Evolutionary conservation across 2,797 vertebrate genomes (phyloP).

Genomic region (Adelosebastes latens): DNA sequence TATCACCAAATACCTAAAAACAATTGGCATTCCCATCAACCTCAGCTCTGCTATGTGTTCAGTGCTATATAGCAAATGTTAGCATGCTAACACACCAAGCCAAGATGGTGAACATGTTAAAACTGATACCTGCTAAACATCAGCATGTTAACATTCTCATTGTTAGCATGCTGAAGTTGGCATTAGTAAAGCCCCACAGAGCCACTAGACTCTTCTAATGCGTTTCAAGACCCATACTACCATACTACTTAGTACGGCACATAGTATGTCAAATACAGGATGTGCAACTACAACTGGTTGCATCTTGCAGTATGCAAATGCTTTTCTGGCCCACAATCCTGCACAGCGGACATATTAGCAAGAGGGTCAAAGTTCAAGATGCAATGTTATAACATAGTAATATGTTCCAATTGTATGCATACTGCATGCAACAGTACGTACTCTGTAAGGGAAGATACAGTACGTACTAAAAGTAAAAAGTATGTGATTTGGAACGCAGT

Average conservation of each 20-base stretch:
- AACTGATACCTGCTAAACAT: background rate
- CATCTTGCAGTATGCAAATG: background rate
- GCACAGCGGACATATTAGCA: background rate
- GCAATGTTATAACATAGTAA: background rate
- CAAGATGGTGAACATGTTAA: background rate
- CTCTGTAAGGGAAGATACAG: fast-evolving
- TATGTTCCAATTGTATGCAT: background rate
- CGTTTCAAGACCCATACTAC: background rate
- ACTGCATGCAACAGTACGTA: background rate
- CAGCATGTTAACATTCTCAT: background rate
- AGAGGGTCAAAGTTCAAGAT: background rate
- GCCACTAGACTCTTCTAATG: background rate
- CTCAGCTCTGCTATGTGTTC: no score
- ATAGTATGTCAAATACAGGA: background rate
- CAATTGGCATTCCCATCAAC: no score
- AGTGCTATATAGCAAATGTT: background rate
- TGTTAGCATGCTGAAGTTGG: background rate
- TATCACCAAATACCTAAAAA: no score
- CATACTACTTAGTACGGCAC: background rate
- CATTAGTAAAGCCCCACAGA: background rate
- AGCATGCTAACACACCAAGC: background rate
- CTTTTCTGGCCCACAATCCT: background rate
- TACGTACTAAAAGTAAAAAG: background rate
- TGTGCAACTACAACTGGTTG: background rate
- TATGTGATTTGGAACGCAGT: background rate